These are phyloP conservation scores for Bombus sibiricus DNA, from an alignment of 1,140 invertebrate genomes.

Conservation along the genomic window DNA sequence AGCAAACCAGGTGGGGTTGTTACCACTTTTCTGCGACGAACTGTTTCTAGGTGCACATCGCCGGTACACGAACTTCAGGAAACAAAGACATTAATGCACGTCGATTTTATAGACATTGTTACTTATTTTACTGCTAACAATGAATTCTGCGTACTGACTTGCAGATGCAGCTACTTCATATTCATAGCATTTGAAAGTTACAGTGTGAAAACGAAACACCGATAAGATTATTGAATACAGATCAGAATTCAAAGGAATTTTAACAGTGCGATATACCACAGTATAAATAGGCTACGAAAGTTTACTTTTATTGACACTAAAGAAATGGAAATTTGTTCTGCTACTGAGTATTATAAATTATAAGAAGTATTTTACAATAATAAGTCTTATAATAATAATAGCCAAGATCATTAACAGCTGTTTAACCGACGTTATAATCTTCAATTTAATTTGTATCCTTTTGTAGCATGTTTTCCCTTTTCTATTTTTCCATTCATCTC, in stretches of 20 bases:
- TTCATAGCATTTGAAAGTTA: background rate
- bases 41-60: constrained; percentile 60
- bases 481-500: too few species aligned
- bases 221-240: background rate
- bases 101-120: too few species aligned
- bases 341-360: too few species aligned
- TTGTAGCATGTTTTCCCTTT: too few species aligned
- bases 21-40: constrained; percentile 71
- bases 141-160: background rate
- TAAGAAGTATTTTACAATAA: too few species aligned
- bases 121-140: background rate
- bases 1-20: constrained; percentile 75
- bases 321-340: too few species aligned
- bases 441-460: too few species aligned
- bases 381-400: too few species aligned
- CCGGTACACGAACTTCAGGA: constrained; percentile 27
- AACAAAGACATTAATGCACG: constrained; percentile 31
- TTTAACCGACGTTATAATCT: too few species aligned
- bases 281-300: too few species aligned
- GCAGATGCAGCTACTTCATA: background rate
- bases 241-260: background rate
- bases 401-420: too few species aligned
- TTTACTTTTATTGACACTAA: too few species aligned
- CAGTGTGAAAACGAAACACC: background rate
- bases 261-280: background rate